A percentile compares a stretch with the other conserved stretches of the same genome.
Conservation (phyloP, 2,113 vertebrate genomes). For the Daubentonia madagascariensis region DNA sequence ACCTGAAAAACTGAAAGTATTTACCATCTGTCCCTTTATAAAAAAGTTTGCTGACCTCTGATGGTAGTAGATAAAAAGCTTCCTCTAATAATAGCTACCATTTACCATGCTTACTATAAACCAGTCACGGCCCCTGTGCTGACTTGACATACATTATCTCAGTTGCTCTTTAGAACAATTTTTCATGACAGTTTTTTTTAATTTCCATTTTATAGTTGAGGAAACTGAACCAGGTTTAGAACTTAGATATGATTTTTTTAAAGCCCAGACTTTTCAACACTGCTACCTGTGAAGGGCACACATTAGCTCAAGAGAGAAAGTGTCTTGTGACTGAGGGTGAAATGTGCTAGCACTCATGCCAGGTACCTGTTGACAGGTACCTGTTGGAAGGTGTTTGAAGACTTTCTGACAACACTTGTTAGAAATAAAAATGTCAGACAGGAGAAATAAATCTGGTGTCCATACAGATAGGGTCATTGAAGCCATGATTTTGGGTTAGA, state of each 20-base stretch:
- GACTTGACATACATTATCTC: not conserved
- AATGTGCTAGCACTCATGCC: not conserved
- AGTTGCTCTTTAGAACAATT: not conserved
- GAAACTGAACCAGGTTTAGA: not conserved
- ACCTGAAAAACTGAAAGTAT: not conserved
- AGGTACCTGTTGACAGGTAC: not conserved
- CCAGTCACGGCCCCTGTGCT: fast-evolving
- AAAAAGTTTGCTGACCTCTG: not conserved
- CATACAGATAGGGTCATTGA: not conserved
- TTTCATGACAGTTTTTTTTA: not conserved
- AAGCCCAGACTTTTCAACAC: not conserved
- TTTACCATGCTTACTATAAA: not conserved
- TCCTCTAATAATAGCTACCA: not conserved
- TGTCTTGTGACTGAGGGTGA: not conserved
- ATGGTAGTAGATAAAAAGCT: not conserved
- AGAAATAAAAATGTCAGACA: not conserved
- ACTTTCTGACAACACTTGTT: not conserved
- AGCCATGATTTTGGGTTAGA: not conserved
- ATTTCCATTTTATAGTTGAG: not conserved
- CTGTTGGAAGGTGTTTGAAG: not conserved
- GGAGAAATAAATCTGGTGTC: not conserved
- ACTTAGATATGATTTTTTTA: not conserved
- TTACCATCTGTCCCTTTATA: not conserved
- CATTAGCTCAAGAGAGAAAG: not conserved
- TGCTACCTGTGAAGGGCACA: too few species aligned